Evolutionary conservation across 2,113 vertebrate species (phyloP).

Genomic region (Excalfactoria chinensis): DNA sequence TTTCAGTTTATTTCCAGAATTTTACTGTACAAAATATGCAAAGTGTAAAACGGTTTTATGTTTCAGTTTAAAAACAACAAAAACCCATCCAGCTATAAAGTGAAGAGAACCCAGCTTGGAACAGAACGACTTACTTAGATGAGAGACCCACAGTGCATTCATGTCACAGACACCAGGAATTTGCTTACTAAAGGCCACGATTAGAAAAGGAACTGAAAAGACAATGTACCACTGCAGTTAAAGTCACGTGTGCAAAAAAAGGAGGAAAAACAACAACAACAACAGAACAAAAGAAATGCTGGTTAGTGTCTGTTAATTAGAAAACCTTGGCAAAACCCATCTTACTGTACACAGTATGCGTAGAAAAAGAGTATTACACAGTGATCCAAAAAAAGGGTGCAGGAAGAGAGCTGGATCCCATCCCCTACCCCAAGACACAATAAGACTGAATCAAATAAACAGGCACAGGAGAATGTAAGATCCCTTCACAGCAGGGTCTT

Average conservation of each 20-base stretch:
- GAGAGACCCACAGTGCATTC: slow-evolving; percentile 56
- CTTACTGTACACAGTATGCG: slow-evolving; percentile 29
- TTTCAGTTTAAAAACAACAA: slow-evolving; percentile 64
- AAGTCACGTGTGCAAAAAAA: slow-evolving; percentile 37
- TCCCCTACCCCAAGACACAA: slow-evolving; percentile 27
- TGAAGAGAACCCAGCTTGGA: slow-evolving; percentile 66
- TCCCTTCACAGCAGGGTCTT: slow-evolving; percentile 50
- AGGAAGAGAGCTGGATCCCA: not conserved
- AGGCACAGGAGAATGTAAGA: slow-evolving; percentile 62
- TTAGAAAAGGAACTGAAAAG: slow-evolving; percentile 41
- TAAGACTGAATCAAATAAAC: slow-evolving; percentile 52
- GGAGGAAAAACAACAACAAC: not conserved
- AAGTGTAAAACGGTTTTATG: slow-evolving; percentile 71
- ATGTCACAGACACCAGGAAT: slow-evolving; percentile 50
- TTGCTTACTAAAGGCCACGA: slow-evolving; percentile 38
- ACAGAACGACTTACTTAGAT: slow-evolving; percentile 61
- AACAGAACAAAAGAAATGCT: slow-evolving; percentile 19
- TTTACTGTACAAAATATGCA: slow-evolving; percentile 79
- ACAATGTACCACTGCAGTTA: slow-evolving; percentile 28
- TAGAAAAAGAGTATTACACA: slow-evolving; percentile 54
- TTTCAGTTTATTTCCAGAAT: slow-evolving; percentile 78
- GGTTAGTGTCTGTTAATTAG: slow-evolving; percentile 43
- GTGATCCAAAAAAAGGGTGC: slow-evolving; percentile 4
- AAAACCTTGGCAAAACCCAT: slow-evolving; percentile 37
- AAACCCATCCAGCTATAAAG: slow-evolving; percentile 64